Percentiles rank a stretch among this genome's conserved stretches.
Evolutionary conservation across 2,113 vertebrate genomes (phyloP).

Genomic region (Petaurus breviceps): DNA sequence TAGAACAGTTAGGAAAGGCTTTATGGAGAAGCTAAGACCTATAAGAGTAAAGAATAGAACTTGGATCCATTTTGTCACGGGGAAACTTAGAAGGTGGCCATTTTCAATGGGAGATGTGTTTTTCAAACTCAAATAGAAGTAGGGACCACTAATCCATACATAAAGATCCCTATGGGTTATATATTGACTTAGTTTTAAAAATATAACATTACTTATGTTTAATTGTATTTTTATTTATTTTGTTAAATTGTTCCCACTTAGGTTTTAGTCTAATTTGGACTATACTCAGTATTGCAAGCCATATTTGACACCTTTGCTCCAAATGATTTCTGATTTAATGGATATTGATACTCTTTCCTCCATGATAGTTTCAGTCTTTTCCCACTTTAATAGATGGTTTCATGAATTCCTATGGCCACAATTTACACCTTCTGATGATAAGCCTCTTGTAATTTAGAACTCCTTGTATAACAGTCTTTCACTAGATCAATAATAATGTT

Average conservation of each 20-base stretch:
- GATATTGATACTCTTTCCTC: background rate
- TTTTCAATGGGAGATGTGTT: background rate
- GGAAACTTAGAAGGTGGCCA: background rate
- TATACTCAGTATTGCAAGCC: background rate
- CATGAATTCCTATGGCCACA: background rate
- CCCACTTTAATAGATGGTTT: background rate
- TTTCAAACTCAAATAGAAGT: background rate
- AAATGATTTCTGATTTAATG: background rate
- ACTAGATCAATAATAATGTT: background rate
- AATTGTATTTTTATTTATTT: background rate
- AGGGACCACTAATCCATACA: background rate
- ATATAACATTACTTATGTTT: background rate
- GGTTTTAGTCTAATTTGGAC: background rate
- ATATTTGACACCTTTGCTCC: background rate
- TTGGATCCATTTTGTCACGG: background rate
- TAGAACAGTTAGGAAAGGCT: background rate
- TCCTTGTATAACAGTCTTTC: background rate
- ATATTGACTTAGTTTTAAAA: background rate
- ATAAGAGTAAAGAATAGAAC: background rate
- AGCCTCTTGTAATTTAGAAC: background rate
- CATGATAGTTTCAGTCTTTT: background rate
- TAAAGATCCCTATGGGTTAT: background rate
- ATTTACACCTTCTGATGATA: background rate
- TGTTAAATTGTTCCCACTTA: background rate
- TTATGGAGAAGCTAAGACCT: background rate